Evolutionary conservation across 2,888 invertebrate genomes (phyloP), one percentile per base, ranked within the genome.

Genomic region (Drosophila bunnanda): DNA sequence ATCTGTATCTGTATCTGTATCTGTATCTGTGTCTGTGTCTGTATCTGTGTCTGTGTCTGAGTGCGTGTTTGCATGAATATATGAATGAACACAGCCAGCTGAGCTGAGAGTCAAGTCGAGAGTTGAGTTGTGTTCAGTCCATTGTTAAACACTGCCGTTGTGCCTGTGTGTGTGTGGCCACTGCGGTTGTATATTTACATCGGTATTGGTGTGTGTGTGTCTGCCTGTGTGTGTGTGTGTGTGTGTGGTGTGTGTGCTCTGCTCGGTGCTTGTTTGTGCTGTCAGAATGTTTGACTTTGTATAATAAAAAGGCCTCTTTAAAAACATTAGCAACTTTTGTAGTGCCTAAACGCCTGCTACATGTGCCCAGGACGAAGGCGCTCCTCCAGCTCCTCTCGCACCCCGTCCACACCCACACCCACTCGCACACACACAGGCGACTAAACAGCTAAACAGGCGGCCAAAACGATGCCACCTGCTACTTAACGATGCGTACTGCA

Each of bases 271-370:
- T 82, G 75, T 78, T 69, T 79, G 60, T 72, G 75, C 75, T 75
- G 83, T 76, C 81, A 80, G 86, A 73, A 77, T 78, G 82, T 87
- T 89, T 87, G 80, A 80, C 85, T 88, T 89, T 82, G 84, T 89
- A 84, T 84, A 88, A 88, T 84, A 89, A 85, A 89, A 89, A 80
- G 88, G 88, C 76, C 80, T 83, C 86, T 88, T 89, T 88, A 89
- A 90, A 87, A 90, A 89, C 89, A 88, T 88, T 89, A 90, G 83
- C 88, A 88, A 83, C 88, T 89, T 87, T 85, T 88, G 86, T 88
- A 85, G 90, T 85, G 82, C 76, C 83, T 85, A 80, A 89, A 73
- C 82, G 85, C 60, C 61, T 57, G 82, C 77, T 79, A 76, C 77
- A 88, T 88, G 80, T 76, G 80, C 38, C 66, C 66, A 44, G 65